Evolutionary conservation across 2,113 vertebrate genomes (phyloP).

Genomic region (Phoenicopterus ruber): DNA sequence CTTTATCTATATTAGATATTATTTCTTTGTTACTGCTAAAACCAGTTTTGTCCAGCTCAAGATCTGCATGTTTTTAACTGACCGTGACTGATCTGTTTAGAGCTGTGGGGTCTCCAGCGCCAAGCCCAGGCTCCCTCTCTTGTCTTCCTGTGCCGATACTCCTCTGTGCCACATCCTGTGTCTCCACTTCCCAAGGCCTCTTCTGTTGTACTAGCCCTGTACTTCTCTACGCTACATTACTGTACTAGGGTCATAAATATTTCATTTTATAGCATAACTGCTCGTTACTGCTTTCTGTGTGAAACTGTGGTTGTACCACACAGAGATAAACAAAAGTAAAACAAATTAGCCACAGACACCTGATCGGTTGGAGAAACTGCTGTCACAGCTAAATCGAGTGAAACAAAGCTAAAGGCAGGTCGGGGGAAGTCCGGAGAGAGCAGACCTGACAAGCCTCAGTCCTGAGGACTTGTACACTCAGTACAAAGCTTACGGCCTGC

Average conservation of each 20-base stretch:
- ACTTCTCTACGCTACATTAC: fast-evolving
- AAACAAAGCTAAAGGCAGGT: background rate
- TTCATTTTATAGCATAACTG: background rate
- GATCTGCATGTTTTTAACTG: background rate
- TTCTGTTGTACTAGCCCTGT: background rate
- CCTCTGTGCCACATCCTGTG: background rate
- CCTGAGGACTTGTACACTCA: background rate
- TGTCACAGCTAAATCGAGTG: background rate
- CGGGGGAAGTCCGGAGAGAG: background rate
- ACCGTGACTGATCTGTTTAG: background rate
- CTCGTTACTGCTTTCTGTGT: background rate
- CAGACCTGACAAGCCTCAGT: background rate
- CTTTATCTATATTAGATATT: background rate
- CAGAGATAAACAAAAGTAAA: background rate
- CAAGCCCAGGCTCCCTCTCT: background rate
- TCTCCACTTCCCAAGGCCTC: background rate
- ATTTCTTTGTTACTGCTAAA: background rate
- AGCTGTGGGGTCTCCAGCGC: background rate
- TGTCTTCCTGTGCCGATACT: background rate
- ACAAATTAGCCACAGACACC: background rate
- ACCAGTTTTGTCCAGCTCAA: background rate
- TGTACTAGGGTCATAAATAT: background rate
- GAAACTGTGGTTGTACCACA: background rate
- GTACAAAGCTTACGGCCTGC: background rate
- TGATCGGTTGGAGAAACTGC: background rate